Evolutionary conservation across 2,888 invertebrate genomes (phyloP), one percentile per base, ranked within the genome.

Genomic region (Amiota mariae): DNA sequence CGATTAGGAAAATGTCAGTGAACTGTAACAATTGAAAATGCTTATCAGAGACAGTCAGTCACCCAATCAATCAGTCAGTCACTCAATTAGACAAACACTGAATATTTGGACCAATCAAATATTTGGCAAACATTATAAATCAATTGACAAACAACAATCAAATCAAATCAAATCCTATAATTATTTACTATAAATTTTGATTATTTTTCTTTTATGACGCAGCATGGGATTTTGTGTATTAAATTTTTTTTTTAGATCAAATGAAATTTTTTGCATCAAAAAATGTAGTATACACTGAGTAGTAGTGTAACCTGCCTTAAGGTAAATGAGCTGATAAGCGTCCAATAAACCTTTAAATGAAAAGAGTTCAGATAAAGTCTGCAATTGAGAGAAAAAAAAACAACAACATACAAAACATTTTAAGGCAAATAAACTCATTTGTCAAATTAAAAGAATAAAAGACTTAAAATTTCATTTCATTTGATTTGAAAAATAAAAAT

Each of bases 251-350:
- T 24, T 24, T 24, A n/a, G n/a, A n/a, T n/a, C n/a, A n/a, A n/a
- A n/a, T n/a, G n/a, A n/a, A n/a, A n/a, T 24, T 24, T 24, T 24
- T 24, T 24, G 24, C 24, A 3, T 24, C 24, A n/a, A n/a, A n/a
- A n/a, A n/a, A n/a, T n/a, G n/a, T n/a, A n/a, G n/a, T 24, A 24
- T 24, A 24, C 24, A 24, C 1, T 24, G 24, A 24, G 24, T 24
- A 24, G 24, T 24, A 24, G 3, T 24, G 3, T 24, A 24, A 24
- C 24, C 24, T 48, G 15, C 10, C 4, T 10, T 48, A 68, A 68
- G 67, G 67, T 68, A 68, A 68, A 68, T 48, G 67, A 18, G 67
- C 67, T 68, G 67, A 68, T 68, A 68, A 68, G 67, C 67, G 67
- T 68, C 9, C 67, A 68, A 68, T 68, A n/a, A 68, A 68, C 67